Base-by-base conservation (phyloP, 2,888 invertebrate species). In the Cyclophora albipunctata region DNA sequence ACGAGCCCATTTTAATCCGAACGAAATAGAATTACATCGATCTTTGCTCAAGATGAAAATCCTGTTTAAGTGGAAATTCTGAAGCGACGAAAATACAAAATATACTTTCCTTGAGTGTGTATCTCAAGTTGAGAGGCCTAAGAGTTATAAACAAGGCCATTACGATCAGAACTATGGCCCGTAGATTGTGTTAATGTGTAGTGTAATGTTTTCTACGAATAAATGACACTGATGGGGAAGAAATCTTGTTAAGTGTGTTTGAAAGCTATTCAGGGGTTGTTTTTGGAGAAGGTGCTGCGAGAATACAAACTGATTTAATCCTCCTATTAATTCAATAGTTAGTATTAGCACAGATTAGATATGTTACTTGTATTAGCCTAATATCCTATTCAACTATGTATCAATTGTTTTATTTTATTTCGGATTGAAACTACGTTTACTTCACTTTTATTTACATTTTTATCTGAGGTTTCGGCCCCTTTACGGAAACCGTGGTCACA, bases 81-180 rank as follows among this genome's bases (percentile, higher is more conserved):
- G 58, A 58, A 64, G 58, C 50, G 59, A 57, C 50, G 55, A 53
- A 65, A 66, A 66, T 59, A 63, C 53, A 48, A 49, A 55, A 59
- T 62, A 63, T 63, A 61, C 73, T 70, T 71, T 68, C 62, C 60
- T 56, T 50, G 49, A 60, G 57, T 64, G 64, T 58, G 64, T 66
- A 62, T 67, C 68, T 67, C 62, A 58, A 69, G 55, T 69, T 54
- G 64, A 75, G 70, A 73, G 76, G 63, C 71, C 71, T 73, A 57
- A 55, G 57, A 63, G 62, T 69, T 78, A 84, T 82, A 84, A 84
- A 84, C 84, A 83, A 81, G 73, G 58, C 76, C 76, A 76, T 84
- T 81, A 84, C 76, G 73, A 82, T 79, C 76, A 81, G 72, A 81
- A 78, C 79, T 79, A 82, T 69, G 64, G 76, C 70, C 67, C 75